Evolutionary conservation across 2,888 invertebrate genomes (phyloP).

Genomic region (Carabus problematicus): DNA sequence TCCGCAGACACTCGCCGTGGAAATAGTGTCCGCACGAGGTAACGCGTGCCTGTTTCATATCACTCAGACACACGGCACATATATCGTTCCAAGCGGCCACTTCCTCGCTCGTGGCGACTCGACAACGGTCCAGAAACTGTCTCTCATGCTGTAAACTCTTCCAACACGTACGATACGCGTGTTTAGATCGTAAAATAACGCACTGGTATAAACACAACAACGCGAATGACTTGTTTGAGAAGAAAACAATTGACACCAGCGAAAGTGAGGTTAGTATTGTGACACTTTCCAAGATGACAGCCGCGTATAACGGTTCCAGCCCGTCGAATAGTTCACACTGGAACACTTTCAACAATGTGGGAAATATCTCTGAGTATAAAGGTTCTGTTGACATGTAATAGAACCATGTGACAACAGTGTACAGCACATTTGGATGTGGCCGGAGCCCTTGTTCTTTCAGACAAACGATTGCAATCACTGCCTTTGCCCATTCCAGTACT

Average conservation of each 20-base stretch:
- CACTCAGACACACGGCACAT: conserved; percentile 77
- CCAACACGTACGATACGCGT: conserved; percentile 60
- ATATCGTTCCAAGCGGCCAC: conserved; percentile 74
- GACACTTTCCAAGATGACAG: conserved; percentile 67
- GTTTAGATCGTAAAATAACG: conserved; percentile 65
- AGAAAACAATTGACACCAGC: conserved; percentile 57
- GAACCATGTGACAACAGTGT: conserved; percentile 68
- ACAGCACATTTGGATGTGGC: conserved; percentile 70
- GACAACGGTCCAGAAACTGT: conserved; percentile 53
- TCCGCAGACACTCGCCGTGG: conserved; percentile 77
- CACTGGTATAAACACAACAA: conserved; percentile 66
- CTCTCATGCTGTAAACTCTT: conserved; percentile 51
- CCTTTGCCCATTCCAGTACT: conserved; percentile 80
- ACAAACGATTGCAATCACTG: conserved; percentile 66
- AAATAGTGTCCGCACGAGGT: conserved; percentile 83
- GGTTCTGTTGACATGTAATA: conserved; percentile 77
- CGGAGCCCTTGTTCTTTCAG: conserved; percentile 76
- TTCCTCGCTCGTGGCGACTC: conserved; percentile 70
- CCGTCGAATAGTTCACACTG: conserved; percentile 71
- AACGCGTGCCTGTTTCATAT: conserved; percentile 74
- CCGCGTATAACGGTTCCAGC: conserved; percentile 73
- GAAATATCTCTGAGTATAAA: conserved; percentile 70
- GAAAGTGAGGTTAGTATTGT: conserved; percentile 63
- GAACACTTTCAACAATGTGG: conserved; percentile 62
- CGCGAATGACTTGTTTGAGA: conserved; percentile 68